Evolutionary conservation across 2,797 vertebrate genomes (phyloP).

Genomic region (Phrynocephalus vlangalii): DNA sequence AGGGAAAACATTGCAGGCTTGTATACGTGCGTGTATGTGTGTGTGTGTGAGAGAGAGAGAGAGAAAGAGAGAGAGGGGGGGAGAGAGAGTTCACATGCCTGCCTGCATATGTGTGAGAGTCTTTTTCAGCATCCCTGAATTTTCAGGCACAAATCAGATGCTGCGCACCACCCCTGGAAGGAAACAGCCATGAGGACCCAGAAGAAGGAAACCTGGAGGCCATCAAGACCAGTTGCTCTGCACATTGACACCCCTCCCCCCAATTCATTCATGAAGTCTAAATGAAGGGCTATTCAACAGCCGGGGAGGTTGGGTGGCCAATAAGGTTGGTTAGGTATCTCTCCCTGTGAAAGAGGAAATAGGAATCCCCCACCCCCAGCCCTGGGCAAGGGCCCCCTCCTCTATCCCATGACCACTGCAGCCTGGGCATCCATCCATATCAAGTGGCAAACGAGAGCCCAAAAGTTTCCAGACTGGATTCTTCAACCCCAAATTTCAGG

Average conservation of each 20-base stretch:
- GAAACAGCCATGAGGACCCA: background rate
- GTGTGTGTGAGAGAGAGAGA: too few species aligned
- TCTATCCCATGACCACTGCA: background rate
- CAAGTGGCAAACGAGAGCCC: background rate
- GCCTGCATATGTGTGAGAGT: background rate
- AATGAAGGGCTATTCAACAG: background rate
- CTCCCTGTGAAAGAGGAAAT: background rate
- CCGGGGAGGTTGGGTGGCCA: background rate
- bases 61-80: too few species aligned
- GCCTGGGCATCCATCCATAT: slow-evolving; percentile 18
- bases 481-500: background rate
- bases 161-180: too few species aligned
- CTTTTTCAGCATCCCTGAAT: background rate
- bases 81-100: too few species aligned
- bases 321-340: background rate
- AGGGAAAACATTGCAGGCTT: background rate
- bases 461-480: background rate
- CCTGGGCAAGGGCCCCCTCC: background rate
- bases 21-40: background rate
- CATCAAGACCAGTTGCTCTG: background rate
- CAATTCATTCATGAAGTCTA: background rate
- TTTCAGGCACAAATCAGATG: too few species aligned
- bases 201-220: background rate
- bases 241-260: background rate
- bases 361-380: background rate